Base-by-base conservation (phyloP, 2,797 vertebrate species). In the Bryconaethiops microstoma region DNA sequence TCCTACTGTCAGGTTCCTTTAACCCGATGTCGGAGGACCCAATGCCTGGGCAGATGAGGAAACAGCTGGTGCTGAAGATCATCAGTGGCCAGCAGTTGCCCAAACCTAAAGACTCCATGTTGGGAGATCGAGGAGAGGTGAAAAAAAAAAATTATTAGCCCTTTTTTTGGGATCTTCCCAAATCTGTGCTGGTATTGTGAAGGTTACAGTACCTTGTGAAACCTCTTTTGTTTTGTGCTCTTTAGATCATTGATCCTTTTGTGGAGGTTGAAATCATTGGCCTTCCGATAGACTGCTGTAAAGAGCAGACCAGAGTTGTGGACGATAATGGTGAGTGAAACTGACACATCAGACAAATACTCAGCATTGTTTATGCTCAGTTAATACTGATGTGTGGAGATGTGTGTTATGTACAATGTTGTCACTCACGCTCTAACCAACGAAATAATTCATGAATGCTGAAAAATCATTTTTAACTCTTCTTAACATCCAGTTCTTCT, bases 1-100 rank as follows among this genome's bases (percentile, higher is more conserved):
- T 55, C 50, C 40, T 50, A 16, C 45, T 55, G 4, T 6, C 75
- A 99, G 97, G 96, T 85, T 79, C 92, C 90, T 99, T 99, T 90
- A 97, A 97, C 89, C 96, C 97, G 59, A 94, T 94, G 83, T 90
- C 95, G 0, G 97, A 98, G 82, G 97, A 99, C 71, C 96, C 96
- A 0, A 84, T 97, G 78, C 96, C 96, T 0, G 95, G 94, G 64
- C 96, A 95, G 21, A 89, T 96, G 92, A 98, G 94, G 94, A 99
- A 99, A 79, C 97, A 99, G 86, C 91, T 99, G 83, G 93, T 96
- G 57, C 87, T 99, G 10, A 95, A 97, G 89, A 95, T 99, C 84
- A 99, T 99, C 89, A 99, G 98, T 0, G 98, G 98, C 10, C 98
- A 99, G n/a, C 98, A 99, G 86, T 95, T 99, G 60, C 98, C 98